Evolutionary conservation across 2,113 vertebrate genomes (phyloP).

Genomic region (Lampris megalopsis): DNA sequence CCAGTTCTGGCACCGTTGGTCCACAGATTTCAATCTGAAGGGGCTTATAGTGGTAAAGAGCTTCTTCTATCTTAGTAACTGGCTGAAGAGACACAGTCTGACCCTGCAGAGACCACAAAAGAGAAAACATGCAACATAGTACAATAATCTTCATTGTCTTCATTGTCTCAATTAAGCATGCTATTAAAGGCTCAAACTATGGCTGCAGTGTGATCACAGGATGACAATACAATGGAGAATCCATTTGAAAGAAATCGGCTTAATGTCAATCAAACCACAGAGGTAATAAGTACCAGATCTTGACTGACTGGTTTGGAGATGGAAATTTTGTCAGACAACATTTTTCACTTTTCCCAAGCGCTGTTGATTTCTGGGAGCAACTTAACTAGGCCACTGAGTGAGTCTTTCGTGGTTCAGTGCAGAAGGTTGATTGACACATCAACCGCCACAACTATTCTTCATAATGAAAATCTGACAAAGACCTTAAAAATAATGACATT

Average conservation of each 20-base stretch:
- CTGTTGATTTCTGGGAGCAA: conserved; percentile 21
- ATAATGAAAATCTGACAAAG: conserved; percentile 7
- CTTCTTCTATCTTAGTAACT: conserved; percentile 86
- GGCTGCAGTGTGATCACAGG: conserved; percentile 3
- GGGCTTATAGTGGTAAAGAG: conserved; percentile 89
- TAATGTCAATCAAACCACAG: conserved; percentile 51
- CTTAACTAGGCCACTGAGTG: conserved; percentile 33
- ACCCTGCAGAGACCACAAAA: conserved; percentile 77
- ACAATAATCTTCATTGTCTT: conserved; percentile 54
- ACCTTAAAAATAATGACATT: background rate
- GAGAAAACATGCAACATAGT: conserved; percentile 2
- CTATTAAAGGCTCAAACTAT: conserved; percentile 21
- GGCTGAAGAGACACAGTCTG: conserved; percentile 91
- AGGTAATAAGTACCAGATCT: conserved; percentile 35
- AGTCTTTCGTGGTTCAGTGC: conserved; percentile 27
- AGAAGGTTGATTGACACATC: conserved; percentile 8
- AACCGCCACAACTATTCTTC: background rate
- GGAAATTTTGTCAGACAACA: conserved; percentile 31
- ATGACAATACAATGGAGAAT: conserved; percentile 32
- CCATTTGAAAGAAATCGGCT: conserved; percentile 13
- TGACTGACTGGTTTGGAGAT: conserved; percentile 65
- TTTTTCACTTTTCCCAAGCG: conserved; percentile 32
- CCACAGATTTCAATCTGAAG: conserved; percentile 88
- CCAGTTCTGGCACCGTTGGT: conserved; percentile 89
- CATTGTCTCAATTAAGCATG: conserved; percentile 33